phyloP scores from a whole-genome alignment of 2,113 vertebrate genomes.

The Ellobius talpinus region DNA sequence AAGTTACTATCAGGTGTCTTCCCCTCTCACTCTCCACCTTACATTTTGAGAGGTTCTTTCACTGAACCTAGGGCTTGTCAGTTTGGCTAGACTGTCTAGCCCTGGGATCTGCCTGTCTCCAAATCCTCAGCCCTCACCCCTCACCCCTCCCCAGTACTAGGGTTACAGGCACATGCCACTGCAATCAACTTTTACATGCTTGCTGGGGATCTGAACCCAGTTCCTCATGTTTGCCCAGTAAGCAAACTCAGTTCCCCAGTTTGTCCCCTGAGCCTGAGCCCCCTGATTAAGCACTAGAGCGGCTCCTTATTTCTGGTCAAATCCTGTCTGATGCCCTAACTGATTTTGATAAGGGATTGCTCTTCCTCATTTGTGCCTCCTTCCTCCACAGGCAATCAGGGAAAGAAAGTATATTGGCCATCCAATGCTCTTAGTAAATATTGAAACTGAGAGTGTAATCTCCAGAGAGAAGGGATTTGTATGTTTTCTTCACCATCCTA shows the following conservation, averaged over 20 bases:
- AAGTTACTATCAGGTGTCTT: background rate
- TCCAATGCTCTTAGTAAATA: background rate
- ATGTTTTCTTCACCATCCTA: background rate
- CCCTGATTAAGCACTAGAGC: background rate
- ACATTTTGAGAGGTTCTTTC: background rate
- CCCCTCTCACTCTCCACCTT: background rate
- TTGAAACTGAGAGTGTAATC: background rate
- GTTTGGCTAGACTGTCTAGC: background rate
- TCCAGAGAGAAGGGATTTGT: constrained; percentile 15
- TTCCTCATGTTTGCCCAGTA: background rate
- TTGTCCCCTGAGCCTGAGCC: background rate
- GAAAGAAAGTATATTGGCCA: background rate
- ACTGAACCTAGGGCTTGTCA: background rate
- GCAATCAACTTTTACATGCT: background rate
- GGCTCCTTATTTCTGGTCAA: background rate
- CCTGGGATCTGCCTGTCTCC: background rate
- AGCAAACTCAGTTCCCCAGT: background rate
- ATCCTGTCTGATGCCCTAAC: background rate
- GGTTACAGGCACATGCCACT: background rate
- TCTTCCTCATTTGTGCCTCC: background rate
- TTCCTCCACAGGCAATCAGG: background rate
- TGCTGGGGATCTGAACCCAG: background rate
- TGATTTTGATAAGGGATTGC: background rate
- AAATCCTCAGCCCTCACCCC: background rate
- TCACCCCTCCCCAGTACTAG: background rate